Percentiles rank a stretch among this genome's conserved stretches.
These are phyloP conservation scores for Sogatella furcifera DNA, from an alignment of 1,140 invertebrate species.

Conservation along the genomic window DNA sequence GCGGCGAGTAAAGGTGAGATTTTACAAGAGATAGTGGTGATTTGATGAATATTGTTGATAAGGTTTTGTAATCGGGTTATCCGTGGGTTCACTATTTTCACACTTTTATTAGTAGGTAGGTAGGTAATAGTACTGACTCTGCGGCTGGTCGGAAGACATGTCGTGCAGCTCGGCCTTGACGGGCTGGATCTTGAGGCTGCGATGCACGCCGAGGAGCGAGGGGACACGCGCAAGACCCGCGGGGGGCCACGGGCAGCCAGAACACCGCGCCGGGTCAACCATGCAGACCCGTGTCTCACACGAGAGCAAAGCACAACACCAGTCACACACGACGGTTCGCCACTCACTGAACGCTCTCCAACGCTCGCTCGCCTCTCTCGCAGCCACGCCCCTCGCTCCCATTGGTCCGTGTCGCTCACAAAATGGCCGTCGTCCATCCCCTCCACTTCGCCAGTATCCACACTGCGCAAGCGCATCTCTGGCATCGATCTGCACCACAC, in stretches of 20 bases:
- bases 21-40: no score
- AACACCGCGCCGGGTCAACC: conserved; percentile 7
- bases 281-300: background rate
- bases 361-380: background rate
- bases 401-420: background rate
- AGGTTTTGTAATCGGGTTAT: no score
- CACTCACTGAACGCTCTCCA: conserved; percentile 5
- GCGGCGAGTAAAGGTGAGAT: no score
- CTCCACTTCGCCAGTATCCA: background rate
- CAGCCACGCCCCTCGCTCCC: background rate
- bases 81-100: no score
- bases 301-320: background rate
- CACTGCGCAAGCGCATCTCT: background rate
- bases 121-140: conserved; percentile 32
- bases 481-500: background rate
- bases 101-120: background rate
- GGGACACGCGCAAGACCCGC: conserved; percentile 15
- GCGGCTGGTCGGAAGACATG: conserved; percentile 36
- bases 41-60: no score
- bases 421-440: background rate
- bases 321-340: background rate
- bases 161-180: conserved; percentile 33
- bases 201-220: conserved; percentile 19
- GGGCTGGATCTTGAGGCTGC: conserved; percentile 35
- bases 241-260: conserved; percentile 12